Conservation (phyloP, 1,140 invertebrate species). For the Drosophila arawakana region DNA sequence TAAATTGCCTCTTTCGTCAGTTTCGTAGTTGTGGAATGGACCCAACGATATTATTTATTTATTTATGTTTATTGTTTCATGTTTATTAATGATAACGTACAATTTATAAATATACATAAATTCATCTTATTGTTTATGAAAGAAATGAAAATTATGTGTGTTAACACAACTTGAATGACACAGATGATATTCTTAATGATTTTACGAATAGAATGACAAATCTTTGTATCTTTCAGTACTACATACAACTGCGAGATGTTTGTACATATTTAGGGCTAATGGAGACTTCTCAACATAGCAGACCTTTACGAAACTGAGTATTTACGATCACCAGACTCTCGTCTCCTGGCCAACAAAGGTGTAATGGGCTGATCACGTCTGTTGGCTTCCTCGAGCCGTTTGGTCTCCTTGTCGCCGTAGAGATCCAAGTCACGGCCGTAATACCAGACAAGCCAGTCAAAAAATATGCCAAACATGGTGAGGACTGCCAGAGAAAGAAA, state of each 20-base stretch:
- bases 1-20: too few species aligned
- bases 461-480: conserved; percentile 86
- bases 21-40: too few species aligned
- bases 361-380: conserved; percentile 69
- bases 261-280: conserved; percentile 50
- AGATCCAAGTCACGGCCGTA: conserved; percentile 86
- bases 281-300: background rate
- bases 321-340: conserved; percentile 40
- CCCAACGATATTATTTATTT: too few species aligned
- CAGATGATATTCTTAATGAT: background rate
- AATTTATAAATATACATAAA: conserved; percentile 58
- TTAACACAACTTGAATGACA: conserved; percentile 32
- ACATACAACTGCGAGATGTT: conserved; percentile 48
- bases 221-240: conserved; percentile 19
- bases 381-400: conserved; percentile 56
- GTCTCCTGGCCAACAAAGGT: conserved; percentile 67
- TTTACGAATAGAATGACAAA: background rate
- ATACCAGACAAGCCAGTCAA: conserved; percentile 87
- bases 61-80: too few species aligned
- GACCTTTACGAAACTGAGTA: conserved; percentile 10
- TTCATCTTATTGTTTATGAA: conserved; percentile 52
- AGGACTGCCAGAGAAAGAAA: conserved; percentile 84
- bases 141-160: conserved; percentile 26
- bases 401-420: conserved; percentile 86
- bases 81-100: background rate